phyloP scores from a whole-genome alignment of 2,113 vertebrate genomes.

The Scomber japonicus region DNA sequence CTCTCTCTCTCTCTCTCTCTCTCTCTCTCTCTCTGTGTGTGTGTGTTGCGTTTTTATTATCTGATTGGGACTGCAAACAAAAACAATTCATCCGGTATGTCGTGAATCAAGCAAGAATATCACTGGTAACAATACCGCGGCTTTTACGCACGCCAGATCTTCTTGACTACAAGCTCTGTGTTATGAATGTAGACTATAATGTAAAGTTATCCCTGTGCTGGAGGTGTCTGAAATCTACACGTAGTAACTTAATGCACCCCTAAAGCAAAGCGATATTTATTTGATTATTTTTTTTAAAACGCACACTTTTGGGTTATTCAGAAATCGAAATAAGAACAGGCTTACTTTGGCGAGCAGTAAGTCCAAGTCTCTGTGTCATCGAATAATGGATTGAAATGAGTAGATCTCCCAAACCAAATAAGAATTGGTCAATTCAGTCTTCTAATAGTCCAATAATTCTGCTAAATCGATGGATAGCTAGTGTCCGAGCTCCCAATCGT shows the following conservation, averaged over 20 bases:
- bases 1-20: too few species aligned
- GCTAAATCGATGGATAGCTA: background rate
- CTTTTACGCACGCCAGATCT: slow-evolving; percentile 51
- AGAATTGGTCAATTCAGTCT: background rate
- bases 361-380: background rate
- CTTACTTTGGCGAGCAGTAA: slow-evolving; percentile 46
- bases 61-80: background rate
- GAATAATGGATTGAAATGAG: background rate
- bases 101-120: slow-evolving; percentile 4
- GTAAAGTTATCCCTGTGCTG: background rate
- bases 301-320: background rate
- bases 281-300: background rate
- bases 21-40: too few species aligned
- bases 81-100: background rate
- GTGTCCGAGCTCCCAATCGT: background rate
- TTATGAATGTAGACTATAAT: background rate
- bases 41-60: background rate
- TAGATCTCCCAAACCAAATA: background rate
- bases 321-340: slow-evolving; percentile 3
- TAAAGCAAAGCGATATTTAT: background rate
- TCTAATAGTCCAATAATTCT: background rate
- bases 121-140: background rate
- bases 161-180: background rate
- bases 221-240: background rate
- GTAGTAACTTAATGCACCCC: background rate